Base-by-base conservation (phyloP, 2,113 vertebrate species). In the Vidua macroura region DNA sequence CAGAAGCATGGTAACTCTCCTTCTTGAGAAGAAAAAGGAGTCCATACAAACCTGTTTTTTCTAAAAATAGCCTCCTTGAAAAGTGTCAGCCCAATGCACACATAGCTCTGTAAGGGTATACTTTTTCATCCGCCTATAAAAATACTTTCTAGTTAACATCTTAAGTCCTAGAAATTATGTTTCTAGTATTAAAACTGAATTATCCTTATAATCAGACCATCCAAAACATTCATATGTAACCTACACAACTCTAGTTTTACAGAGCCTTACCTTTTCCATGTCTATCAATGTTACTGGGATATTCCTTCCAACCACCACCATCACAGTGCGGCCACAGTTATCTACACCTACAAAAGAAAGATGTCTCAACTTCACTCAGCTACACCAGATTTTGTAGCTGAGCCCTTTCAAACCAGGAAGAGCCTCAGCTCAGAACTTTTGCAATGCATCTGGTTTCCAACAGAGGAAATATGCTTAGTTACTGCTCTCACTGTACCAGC, bases 261-360 rank as follows among this genome's bases (percentile, higher is more conserved):
- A 69, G 51, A 60, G 76, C n/a, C 87, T 97, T 97, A 99, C 99
- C 99, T 99, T 99, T 93, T 99, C 99, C 86, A 99, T 97, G 91
- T 99, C 99, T 86, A 99, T 99, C 46, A 99, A 81, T 1, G 98
- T 98, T 33, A 99, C 98, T 0, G 99, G 99, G 93, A 99, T 99
- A 96, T 99, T 99, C 94, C 99, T 98, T 96, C 99, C 99, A 27
- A 99, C 99, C 10, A 99, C 96, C 44, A 99, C 98, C 98, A 99
- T 98, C 90, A 99, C 99, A 0, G 99, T 99, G 82, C 99, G 97
- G 48, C 99, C 99, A 91, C 98, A 98, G 85, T 98, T 98, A 92
- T 99, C 99, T 73, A 99, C 98, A 96, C 99, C 99, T 99, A 93
- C 7, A 83, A 88, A 92, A n/a, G 56, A 63, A 88, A 69, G 37